Conservation (phyloP, 2,797 vertebrate genomes). For the Syndactyla subalaris region DNA sequence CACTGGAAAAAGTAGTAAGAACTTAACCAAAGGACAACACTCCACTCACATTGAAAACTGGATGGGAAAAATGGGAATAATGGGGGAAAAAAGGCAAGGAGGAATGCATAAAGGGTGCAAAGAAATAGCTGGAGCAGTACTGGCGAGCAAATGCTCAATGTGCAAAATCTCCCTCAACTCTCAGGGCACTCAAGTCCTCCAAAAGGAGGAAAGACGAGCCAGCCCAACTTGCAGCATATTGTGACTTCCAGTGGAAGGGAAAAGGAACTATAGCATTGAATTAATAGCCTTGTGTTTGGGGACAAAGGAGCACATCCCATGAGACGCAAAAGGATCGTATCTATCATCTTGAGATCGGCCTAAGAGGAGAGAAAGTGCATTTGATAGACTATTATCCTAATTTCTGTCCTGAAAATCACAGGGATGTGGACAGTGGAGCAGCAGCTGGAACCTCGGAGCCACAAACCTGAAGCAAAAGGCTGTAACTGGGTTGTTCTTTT, state of each 20-base stretch:
- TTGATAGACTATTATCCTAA: conserved; percentile 62
- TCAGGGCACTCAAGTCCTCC: background rate
- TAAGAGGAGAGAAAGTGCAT: conserved; percentile 13
- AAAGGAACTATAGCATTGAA: background rate
- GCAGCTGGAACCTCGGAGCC: background rate
- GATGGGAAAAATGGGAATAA: background rate
- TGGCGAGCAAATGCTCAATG: background rate
- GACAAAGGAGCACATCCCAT: background rate
- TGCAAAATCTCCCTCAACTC: background rate
- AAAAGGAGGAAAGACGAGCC: background rate
- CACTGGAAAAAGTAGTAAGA: background rate
- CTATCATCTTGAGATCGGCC: background rate
- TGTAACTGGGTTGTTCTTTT: background rate
- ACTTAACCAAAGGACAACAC: background rate
- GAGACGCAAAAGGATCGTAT: background rate
- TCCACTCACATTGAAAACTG: background rate
- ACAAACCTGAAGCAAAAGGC: background rate
- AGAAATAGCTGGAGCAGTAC: background rate
- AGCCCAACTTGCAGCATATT: background rate
- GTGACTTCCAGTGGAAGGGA: background rate
- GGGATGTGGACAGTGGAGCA: background rate
- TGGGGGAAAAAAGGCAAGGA: background rate
- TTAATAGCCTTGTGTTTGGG: background rate
- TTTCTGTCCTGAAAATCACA: conserved; percentile 33
- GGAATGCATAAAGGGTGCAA: background rate